Conservation (phyloP, 2,888 invertebrate species). For the Drosophila mulleri region DNA sequence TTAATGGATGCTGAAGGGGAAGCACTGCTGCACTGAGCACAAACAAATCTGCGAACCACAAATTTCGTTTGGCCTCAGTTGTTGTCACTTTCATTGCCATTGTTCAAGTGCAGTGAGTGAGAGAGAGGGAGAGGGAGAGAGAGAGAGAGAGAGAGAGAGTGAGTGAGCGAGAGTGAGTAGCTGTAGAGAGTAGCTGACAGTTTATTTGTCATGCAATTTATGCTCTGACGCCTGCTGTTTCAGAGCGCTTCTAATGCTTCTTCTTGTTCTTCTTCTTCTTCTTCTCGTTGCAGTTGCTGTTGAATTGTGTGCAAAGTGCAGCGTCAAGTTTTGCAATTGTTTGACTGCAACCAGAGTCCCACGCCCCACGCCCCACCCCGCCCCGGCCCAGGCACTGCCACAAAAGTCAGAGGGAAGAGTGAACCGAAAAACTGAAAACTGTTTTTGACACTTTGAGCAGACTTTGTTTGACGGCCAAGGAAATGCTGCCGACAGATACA, state of each 20-base stretch:
- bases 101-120: neutral
- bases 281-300: slow-evolving; percentile 20
- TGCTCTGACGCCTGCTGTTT: slow-evolving; percentile 52
- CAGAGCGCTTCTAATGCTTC: slow-evolving; percentile 8
- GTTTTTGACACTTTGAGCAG: slow-evolving; percentile 76
- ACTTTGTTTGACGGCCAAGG: slow-evolving; percentile 60
- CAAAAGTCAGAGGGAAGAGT: slow-evolving; percentile 12
- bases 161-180: neutral
- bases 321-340: slow-evolving; percentile 56
- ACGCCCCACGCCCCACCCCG: neutral
- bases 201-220: slow-evolving; percentile 65
- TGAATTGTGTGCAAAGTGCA: slow-evolving; percentile 60
- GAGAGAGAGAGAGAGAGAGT: neutral
- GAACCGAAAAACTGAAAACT: slow-evolving; percentile 58
- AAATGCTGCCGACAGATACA: slow-evolving; percentile 62
- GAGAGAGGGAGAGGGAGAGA: neutral
- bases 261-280: neutral
- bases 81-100: slow-evolving; percentile 25
- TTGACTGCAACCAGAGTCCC: slow-evolving; percentile 6
- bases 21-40: neutral
- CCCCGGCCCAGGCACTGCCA: neutral
- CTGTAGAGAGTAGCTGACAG: slow-evolving; percentile 24
- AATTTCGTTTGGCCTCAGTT: slow-evolving; percentile 33
- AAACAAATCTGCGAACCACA: slow-evolving; percentile 22
- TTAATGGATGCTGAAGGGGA: slow-evolving; percentile 22